Base-by-base conservation (phyloP, 2,113 vertebrate species). In the Gymnarchus niloticus region DNA sequence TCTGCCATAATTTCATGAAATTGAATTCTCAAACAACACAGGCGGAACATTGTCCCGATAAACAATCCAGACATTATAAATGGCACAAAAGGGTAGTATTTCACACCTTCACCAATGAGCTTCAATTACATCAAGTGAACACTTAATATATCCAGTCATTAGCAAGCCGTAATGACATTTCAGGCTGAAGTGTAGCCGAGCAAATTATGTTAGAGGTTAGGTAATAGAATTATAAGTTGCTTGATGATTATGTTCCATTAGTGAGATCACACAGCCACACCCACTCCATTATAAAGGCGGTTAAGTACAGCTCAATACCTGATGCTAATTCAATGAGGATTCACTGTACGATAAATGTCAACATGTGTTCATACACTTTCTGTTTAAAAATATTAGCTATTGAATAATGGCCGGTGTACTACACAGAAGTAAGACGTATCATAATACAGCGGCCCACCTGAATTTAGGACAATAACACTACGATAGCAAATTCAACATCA, bases 201-300 rank as follows among this genome's bases (percentile, higher is more conserved):
- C 89, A 89, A 89, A 89, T 88, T 89, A 88, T 88, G 89, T 88
- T 89, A 92, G 91, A 89, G 90, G 89, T 48, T 49, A 52, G 86
- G 88, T 92, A 92, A 94, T 92, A 92, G 88, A 92, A 93, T 93
- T 90, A 91, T 90, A 84, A 89, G n/a, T 87, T 57, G 86, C 87
- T 87, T 92, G 90, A 89, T 90, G 87, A 90, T 90, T 89, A 86
- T 86, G 89, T 88, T 89, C 88, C 73, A 61, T 87, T 84, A 86
- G 49, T 85, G 77, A 91, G 91, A 91, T 90, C 91, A 89, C 88
- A 76, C 37, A 85, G 44, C 57, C 85, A 85, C 86, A 85, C 56
- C 78, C 76, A 82, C 33, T 57, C 57, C 10, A 85, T 85, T 85
- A 56, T 19, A 54, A 7, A 37, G 25, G 33, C 21, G n/a, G 25